Evolutionary conservation across 2,888 invertebrate genomes (phyloP).

Genomic region (Elaeidobius kamerunicus): DNA sequence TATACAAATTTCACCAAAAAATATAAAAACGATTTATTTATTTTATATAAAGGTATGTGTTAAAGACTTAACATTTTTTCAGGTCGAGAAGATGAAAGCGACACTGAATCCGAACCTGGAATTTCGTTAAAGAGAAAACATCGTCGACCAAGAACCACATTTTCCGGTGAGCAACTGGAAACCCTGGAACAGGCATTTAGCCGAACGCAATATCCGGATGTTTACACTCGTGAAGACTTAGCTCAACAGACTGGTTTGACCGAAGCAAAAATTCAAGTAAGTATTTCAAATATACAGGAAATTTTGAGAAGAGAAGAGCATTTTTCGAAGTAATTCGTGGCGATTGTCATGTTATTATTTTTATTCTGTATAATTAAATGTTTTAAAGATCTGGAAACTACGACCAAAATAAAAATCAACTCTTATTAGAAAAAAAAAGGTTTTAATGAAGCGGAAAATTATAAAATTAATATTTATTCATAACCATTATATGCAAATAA

Average conservation of each 20-base stretch:
- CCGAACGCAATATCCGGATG: conserved; percentile 72
- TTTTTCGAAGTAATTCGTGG: too few species aligned
- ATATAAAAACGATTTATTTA: background rate
- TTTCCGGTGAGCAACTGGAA: conserved; percentile 71
- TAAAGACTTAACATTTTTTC: conserved; percentile 5
- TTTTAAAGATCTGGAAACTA: too few species aligned
- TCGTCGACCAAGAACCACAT: conserved; percentile 70
- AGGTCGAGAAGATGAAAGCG: conserved; percentile 40
- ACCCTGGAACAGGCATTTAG: conserved; percentile 70
- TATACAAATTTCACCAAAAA: background rate
- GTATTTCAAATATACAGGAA: too few species aligned
- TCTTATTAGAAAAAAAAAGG: too few species aligned
- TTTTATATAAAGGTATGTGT: background rate
- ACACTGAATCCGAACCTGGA: conserved; percentile 71
- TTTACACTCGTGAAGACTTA: conserved; percentile 71
- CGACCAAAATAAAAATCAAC: too few species aligned
- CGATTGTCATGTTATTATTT: too few species aligned
- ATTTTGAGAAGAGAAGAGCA: too few species aligned
- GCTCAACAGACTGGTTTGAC: conserved; percentile 59
- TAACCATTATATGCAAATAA: too few species aligned
- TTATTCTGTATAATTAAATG: too few species aligned
- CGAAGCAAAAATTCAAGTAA: conserved; percentile 43
- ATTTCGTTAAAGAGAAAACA: conserved; percentile 69
- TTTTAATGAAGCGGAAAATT: too few species aligned
- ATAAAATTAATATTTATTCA: too few species aligned